phyloP scores from a whole-genome alignment of 2,113 vertebrate genomes.

The Oplegnathus fasciatus region DNA sequence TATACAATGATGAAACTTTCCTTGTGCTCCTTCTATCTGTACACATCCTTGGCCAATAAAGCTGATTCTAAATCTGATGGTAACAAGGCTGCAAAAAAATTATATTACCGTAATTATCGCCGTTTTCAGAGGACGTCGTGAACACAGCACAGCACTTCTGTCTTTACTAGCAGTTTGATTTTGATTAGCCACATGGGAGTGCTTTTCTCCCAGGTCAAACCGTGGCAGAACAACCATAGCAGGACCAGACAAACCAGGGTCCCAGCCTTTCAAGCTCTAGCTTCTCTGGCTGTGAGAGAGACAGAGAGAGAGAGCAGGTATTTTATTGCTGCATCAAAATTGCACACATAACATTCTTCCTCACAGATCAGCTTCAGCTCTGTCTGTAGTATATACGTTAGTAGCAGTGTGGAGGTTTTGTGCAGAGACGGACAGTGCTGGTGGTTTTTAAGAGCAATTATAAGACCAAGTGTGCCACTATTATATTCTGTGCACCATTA shows the following conservation, averaged over 20 bases:
- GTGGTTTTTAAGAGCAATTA: background rate
- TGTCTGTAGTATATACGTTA: background rate
- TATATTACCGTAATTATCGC: background rate
- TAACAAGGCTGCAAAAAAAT: background rate
- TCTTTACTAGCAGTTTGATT: background rate
- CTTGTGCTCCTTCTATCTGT: too few species aligned
- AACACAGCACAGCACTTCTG: background rate
- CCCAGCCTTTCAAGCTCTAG: background rate
- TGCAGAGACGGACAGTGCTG: background rate
- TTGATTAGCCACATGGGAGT: background rate
- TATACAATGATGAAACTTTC: too few species aligned
- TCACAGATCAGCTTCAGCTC: background rate
- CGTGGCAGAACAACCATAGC: background rate
- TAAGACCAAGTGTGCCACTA: background rate
- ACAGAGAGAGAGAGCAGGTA: background rate
- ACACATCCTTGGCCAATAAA: too few species aligned
- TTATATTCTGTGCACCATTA: background rate
- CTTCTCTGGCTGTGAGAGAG: background rate
- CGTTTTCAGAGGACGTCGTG: background rate
- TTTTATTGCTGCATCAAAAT: background rate
- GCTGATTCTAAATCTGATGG: background rate
- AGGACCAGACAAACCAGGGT: background rate
- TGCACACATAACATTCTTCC: too few species aligned
- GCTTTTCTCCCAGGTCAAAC: background rate
- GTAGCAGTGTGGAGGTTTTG: background rate